Evolutionary conservation across 2,113 vertebrate genomes (phyloP), one percentile per base, ranked within the genome.

Genomic region (Hylia prasina): DNA sequence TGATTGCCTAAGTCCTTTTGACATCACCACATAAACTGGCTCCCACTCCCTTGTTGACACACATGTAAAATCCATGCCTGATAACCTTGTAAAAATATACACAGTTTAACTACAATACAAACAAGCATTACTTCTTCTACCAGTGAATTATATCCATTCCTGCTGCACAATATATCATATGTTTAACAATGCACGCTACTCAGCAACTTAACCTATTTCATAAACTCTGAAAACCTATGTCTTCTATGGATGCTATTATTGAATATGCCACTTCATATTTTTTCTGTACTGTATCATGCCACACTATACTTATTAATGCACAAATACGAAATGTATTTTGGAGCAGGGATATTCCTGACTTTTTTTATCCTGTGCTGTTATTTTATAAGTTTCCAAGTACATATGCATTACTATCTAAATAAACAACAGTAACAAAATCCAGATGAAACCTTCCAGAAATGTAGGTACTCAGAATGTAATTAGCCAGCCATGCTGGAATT

Each of bases 401-500:
- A 66, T 37, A 93, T 8, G 28, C 37, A 64, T 73, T 70, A 53
- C 33, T 82, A 66, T 25, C 54, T 79, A 94, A 91, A 95, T 77
- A 89, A 90, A 86, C 37, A 93, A 94, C 11, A 54, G 47, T 64
- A 82, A 70, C 42, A 93, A 95, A 94, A 93, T 45, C 44, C 71
- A 80, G 58, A 60, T 61, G 31, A 94, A 97, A 88, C 33, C 90
- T 45, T 16, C 82, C 53, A 90, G 60, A 75, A 95, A 86, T 33
- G 24, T 10, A 82, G 69, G 57, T 84, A 91, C 72, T 77, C 58
- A 69, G 50, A 93, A 91, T 24, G 47, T 27, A 93, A 92, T 77
- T 72, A 92, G 58, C 21, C 31, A 48, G n/a, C n/a, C 71, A 63
- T n/a, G n/a, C 56, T 81, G 70, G 85, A 95, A 79, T 44, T 35